Evolutionary conservation across 2,113 vertebrate genomes (phyloP), one percentile per base, ranked within the genome.

Genomic region (Orientallactaga bullata): DNA sequence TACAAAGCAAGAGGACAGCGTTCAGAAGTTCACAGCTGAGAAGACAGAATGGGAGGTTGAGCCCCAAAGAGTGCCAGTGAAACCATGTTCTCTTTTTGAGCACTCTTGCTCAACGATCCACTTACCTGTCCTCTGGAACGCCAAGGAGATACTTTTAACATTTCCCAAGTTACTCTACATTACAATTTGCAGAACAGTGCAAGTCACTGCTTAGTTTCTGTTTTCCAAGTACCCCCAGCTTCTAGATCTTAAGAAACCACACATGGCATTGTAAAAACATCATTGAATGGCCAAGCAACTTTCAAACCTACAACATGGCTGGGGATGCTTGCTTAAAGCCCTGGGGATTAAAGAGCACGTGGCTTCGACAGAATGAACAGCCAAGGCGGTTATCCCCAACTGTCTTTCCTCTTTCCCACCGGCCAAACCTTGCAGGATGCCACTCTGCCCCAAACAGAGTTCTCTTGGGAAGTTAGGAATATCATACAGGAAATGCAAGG

Each of bases 91-190:
- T 81, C 55, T 28, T 55, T 82, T 23, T 23, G 6, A 60, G 39
- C 58, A 28, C 30, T 21, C 26, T 2, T 42, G 24, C 24, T 79
- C n/a, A 39, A 1, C 1, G 12, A 55, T 10, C n/a, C 79, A 97
- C 96, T 97, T 97, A 96, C 96, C 97, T 96, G 92, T 60, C 10
- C 30, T 74, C 74, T 71, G 37, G 47, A 84, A 80, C 26, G 94
- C 69, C 68, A 66, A 42, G 47, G 23, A 84, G 13, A 65, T 78
- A 89, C 58, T 69, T 7, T 61, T 69, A 79, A 89, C 55, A 66
- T 65, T 65, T 73, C 55, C 82, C 32, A 87, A 69, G 16, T 90
- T 84, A 86, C 12, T 80, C 61, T 91, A 93, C 68, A 76, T 89
- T 88, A 30, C 2, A 6, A 63, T 85, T 92, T 82, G 88, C 60